Base-by-base conservation (phyloP, 2,113 vertebrate genomes). In the Hydrolagus affinis region DNA sequence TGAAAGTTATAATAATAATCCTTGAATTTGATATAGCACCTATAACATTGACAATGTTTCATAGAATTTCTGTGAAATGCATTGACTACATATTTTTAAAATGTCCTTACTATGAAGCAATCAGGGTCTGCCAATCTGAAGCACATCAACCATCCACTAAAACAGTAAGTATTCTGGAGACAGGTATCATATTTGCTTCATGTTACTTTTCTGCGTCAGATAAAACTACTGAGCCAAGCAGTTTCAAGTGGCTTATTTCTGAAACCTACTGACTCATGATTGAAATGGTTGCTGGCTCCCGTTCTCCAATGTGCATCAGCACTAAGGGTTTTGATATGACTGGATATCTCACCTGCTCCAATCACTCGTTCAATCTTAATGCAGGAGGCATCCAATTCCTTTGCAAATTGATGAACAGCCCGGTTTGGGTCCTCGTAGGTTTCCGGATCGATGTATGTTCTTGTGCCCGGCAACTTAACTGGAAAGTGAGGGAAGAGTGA, bases 381-480 rank as follows among this genome's bases (percentile, higher is more conserved):
- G 95, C 96, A 99, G 87, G 98, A 99, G 91, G 97, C 96, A 90
- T 99, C 98, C 92, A 99, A 94, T 94, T 99, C 98, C 94, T 98
- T 98, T 95, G 98, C 96, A 91, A 99, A 99, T 91, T 99, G 98
- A 96, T 98, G 97, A 94, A 99, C 96, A 92, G 98, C 97, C 94
- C 97, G 95, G 95, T 96, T 99, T 77, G 98, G 96, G 92, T 99
- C 98, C 90, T 98, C 97, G 86, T 98, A 98, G 91, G 96, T 98
- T 94, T 98, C 96, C 87, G 98, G 98, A 95, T 99, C 97, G 92
- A 98, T 97, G 96, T 99, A 99, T 90, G 97, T 98, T 95, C 98
- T 99, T 94, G 96, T 97, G 95, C 98, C 98, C 97, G 98, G 98
- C 96, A 99, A 98, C 98, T 98, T 99, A 94, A 98, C 97, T 98